Conservation (phyloP, 2,797 vertebrate species). For the Sebastes nivosus region DNA sequence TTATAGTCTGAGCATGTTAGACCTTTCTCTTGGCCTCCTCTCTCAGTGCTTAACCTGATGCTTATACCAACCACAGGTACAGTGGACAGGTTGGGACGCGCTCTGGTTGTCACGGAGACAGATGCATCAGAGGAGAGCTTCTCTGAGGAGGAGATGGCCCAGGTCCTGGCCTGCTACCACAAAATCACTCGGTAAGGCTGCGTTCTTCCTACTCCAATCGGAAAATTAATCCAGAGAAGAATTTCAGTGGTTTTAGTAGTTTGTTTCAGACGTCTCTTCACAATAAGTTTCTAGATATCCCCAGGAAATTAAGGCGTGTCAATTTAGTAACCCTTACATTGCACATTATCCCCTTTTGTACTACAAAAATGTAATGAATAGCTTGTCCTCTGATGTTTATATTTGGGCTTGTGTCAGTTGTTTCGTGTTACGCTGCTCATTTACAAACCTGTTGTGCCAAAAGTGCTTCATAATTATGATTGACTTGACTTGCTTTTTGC, state of each 20-base stretch:
- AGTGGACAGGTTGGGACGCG: conserved; percentile 81
- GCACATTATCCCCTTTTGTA: too few species aligned
- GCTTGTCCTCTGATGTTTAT: not conserved
- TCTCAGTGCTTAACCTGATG: not conserved
- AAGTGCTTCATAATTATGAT: not conserved
- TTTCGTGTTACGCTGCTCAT: not conserved
- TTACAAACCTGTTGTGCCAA: not conserved
- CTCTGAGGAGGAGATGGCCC: conserved; percentile 66
- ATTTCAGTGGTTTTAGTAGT: too few species aligned
- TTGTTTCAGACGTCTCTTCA: not conserved
- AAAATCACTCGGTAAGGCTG: conserved; percentile 77
- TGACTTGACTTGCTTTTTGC: conserved; percentile 10
- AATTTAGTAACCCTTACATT: not conserved
- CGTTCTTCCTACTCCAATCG: not conserved
- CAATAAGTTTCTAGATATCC: not conserved
- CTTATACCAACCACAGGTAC: conserved; percentile 69
- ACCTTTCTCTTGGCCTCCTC: not conserved
- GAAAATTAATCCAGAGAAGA: too few species aligned
- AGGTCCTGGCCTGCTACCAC: conserved; percentile 79
- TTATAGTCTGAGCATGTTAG: not conserved
- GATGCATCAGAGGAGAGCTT: conserved; percentile 59
- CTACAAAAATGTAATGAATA: not conserved
- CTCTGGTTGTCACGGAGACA: conserved; percentile 71
- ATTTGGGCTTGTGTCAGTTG: not conserved
- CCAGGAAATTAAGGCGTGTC: not conserved